Evolutionary conservation across 2,888 invertebrate genomes (phyloP), one percentile per base, ranked within the genome.

Genomic region (Eilema sororculum): DNA sequence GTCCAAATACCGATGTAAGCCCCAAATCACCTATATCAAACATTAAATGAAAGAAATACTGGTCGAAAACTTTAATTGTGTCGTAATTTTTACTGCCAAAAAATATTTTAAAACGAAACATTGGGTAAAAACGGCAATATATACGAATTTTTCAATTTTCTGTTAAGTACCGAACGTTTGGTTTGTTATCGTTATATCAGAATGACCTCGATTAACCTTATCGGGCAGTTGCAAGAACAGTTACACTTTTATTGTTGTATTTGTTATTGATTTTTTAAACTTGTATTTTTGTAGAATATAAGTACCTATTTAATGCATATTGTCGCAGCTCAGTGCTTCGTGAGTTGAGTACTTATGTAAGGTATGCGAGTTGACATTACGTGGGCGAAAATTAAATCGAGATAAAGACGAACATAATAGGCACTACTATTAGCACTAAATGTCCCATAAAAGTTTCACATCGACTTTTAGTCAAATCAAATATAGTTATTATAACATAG

Each of bases 191-290:
- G 78, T 77, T 67, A 74, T 79, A 83, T 80, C 78, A 71, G 71
- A 74, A 72, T 79, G 82, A 86, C 85, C 86, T 86, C 85, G 78
- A 77, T 82, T 84, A 81, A 87, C 84, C 84, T 84, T 84, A 84
- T 86, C 84, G 80, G 75, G 75, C 60, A 68, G 78, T 80, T 67
- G 81, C 74, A 67, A 74, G 65, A 67, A 78, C 82, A 76, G 80
- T 82, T 79, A 80, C 71, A 69, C 77, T 74, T 77, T 80, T 77
- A 80, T 75, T 75, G 71, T 76, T 73, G 69, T 73, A 69, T 78
- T 76, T 76, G 72, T 78, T 79, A 78, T 76, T 77, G 81, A 80
- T 77, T 79, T 80, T 71, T 68, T 65, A 30, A 60, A 71, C 52
- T 62, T 33, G 67, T 78, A 74, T 65, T 72, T 75, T 75, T 76